Base-by-base conservation (phyloP, 2,113 vertebrate genomes). In the Malaclemys terrapin region DNA sequence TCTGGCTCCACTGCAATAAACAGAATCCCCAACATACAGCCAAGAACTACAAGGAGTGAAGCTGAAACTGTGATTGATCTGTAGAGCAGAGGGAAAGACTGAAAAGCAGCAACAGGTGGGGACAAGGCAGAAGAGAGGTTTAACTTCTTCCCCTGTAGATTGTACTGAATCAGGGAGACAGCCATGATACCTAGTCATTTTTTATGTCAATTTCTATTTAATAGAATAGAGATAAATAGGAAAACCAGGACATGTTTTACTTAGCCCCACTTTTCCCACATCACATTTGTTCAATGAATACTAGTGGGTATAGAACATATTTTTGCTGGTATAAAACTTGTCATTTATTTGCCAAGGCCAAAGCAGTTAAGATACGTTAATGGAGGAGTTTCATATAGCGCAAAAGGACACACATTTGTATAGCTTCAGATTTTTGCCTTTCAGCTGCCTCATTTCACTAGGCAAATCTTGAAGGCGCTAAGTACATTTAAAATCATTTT, bases 101-200 rank as follows among this genome's bases (percentile, higher is more conserved):
- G 9, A 95, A 91, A 84, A 76, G 56, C 93, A 85, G 92, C 83
- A 82, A 6, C 84, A 95, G 96, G 91, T 83, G 75, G 27, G 53
- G 25, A 45, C 0, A 2, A 59, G 52, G 89, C 72, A 82, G 83
- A 86, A 1, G 78, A 49, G 62, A 91, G 31, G 78, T 80, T 35
- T 84, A 59, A 54, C 1, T 3, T 56, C 80, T 12, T 42, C 6
- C 25, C 1, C 0, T 50, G 27, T 4, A 75, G 72, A 16, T 16
- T 2, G 0, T 7, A 49, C 14, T 24, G 56, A 62, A 14, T n/a
- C 2, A 19, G 14, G 50, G 38, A 45, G 10, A 27, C 65, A 50
- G 27, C 52, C 38, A 0, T 2, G 65, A 84, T 1, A 47, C 42
- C 31, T 82, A 54, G 88, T 52, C 6, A 52, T 90, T 29, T 81